These are phyloP conservation scores for Sylvietta virens DNA, from an alignment of 2,113 vertebrate genomes.

Conservation along the genomic window DNA sequence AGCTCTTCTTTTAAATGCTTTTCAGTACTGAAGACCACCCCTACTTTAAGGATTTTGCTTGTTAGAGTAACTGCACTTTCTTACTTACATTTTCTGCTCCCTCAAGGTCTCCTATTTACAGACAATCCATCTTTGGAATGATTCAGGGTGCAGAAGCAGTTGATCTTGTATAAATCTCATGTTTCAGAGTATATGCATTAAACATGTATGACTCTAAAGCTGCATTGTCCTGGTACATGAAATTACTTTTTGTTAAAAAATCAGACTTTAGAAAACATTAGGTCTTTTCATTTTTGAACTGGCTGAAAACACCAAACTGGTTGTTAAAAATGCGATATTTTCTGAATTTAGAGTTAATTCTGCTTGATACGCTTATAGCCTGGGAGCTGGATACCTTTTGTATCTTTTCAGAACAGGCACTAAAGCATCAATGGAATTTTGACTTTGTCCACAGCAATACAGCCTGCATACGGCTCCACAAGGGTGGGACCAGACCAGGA, in stretches of 20 bases:
- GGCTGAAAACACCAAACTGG: not conserved
- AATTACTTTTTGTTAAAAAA: not conserved
- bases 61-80: constrained; percentile 9
- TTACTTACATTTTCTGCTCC: constrained; percentile 23
- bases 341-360: not conserved
- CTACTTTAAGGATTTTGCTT: not conserved
- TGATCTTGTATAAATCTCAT: constrained; percentile 55
- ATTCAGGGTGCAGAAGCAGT: constrained; percentile 62
- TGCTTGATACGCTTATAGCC: not conserved
- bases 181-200: not conserved
- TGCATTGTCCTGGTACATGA: not conserved
- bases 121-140: constrained; percentile 21
- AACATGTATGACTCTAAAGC: not conserved
- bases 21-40: constrained; percentile 20
- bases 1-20: constrained; percentile 29
- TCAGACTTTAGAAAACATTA: not conserved
- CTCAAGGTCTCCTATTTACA: constrained; percentile 53
- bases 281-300: not conserved
- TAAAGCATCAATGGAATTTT: not conserved
- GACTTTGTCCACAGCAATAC: not conserved
- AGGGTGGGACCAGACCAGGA: not conserved
- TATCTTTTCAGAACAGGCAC: not conserved
- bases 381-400: not conserved
- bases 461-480: not conserved
- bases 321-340: not conserved